phyloP scores from a whole-genome alignment of 2,888 invertebrate genomes.

The Drosophila crucigera region DNA sequence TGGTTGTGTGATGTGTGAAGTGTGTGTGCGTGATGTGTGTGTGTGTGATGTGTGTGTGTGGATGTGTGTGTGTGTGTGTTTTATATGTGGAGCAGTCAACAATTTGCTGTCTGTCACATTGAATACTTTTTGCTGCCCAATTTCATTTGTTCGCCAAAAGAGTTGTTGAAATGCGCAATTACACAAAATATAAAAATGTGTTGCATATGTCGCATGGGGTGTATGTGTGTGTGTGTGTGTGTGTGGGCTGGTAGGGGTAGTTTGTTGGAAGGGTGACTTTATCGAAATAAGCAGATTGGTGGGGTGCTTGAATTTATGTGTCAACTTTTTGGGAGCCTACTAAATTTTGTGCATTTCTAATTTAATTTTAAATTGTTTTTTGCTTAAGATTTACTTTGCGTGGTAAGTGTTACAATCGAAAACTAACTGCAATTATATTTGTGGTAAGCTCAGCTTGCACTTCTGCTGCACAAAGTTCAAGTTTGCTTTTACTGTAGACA shows the following conservation, averaged over 20 bases:
- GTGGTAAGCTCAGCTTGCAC: not conserved
- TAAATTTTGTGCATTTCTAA: constrained; percentile 4
- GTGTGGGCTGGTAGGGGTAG: constrained; percentile 1
- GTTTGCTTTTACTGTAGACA: not conserved
- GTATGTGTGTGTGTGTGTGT: not conserved
- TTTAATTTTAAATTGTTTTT: not conserved
- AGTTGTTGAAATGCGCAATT: constrained; percentile 60
- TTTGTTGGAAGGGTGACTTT: constrained; percentile 1
- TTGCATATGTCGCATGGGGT: constrained; percentile 31
- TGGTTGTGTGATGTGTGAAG: constrained; percentile 6
- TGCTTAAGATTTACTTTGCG: not conserved
- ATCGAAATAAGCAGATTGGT: not conserved
- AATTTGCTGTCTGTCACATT: constrained; percentile 49
- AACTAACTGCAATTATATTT: not conserved
- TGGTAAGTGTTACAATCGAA: not conserved
- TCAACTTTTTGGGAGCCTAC: not conserved
- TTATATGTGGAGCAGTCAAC: constrained; percentile 34
- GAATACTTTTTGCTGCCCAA: constrained; percentile 32
- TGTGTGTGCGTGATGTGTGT: not conserved
- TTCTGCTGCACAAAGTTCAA: not conserved
- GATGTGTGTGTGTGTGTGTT: not conserved
- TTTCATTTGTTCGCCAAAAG: constrained; percentile 46
- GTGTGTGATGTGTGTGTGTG: not conserved
- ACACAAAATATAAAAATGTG: constrained; percentile 35
- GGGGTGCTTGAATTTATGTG: not conserved